Evolutionary conservation across 2,113 vertebrate genomes (phyloP).

Genomic region (Chloropsis hardwickii): DNA sequence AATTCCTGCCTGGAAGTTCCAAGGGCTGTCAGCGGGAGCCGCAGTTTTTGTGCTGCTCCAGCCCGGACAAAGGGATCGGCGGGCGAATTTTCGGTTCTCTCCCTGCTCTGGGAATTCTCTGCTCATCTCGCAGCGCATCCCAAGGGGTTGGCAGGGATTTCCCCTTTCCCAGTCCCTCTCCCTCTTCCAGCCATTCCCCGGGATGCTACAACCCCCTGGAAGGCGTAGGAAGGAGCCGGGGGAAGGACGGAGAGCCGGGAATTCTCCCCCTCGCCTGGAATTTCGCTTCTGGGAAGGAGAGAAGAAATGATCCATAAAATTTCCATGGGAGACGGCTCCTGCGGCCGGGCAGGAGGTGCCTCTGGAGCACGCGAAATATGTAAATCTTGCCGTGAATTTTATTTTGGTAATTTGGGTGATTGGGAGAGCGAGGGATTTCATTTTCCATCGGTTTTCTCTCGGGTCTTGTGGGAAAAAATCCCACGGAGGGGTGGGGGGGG

Average conservation of each 20-base stretch:
- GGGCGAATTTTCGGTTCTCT: neutral
- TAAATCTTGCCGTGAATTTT: neutral
- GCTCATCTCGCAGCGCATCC: accelerated
- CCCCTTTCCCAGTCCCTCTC: neutral
- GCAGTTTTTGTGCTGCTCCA: neutral
- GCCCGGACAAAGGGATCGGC: neutral
- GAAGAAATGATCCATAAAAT: conserved; percentile 24
- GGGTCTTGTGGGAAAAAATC: accelerated
- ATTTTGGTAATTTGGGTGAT: neutral
- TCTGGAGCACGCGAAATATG: neutral
- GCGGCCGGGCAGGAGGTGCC: neutral
- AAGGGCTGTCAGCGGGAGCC: neutral
- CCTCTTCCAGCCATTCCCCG: neutral
- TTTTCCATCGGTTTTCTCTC: neutral
- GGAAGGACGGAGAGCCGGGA: neutral
- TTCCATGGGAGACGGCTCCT: neutral
- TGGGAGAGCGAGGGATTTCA: neutral
- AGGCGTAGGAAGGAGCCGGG: neutral
- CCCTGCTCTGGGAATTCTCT: neutral
- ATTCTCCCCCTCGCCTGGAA: neutral
- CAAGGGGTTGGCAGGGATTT: neutral
- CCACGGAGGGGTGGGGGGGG: accelerated
- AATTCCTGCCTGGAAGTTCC: neutral
- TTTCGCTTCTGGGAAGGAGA: conserved; percentile 39
- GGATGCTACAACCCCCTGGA: neutral